Conservation (phyloP, 2,888 invertebrate genomes). For the Folsomia manolachei region DNA sequence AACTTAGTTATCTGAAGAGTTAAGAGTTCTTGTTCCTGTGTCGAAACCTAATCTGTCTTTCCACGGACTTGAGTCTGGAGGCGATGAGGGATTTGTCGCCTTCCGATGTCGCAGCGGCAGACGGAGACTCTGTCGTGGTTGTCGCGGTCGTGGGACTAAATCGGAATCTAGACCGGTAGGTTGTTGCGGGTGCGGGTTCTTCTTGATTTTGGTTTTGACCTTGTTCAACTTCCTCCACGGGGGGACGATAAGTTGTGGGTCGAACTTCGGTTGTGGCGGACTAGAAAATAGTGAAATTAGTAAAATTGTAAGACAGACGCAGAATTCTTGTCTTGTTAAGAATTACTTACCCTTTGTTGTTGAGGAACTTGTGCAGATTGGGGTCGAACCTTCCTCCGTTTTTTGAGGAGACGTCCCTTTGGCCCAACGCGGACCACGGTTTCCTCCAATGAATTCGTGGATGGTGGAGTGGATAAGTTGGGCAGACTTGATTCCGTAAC, state of each 20-base stretch:
- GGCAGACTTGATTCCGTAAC: too few relatives aligned
- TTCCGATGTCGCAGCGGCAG: not conserved
- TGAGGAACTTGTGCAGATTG: too few relatives aligned
- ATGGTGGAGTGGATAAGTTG: too few relatives aligned
- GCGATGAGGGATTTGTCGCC: not conserved
- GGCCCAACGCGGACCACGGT: not conserved
- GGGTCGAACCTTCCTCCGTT: constrained; percentile 9
- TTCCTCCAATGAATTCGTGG: too few relatives aligned
- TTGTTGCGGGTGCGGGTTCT: not conserved
- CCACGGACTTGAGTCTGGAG: not conserved
- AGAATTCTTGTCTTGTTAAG: too few relatives aligned
- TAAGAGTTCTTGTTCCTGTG: constrained; percentile 5
- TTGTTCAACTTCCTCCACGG: not conserved
- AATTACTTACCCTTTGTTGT: not conserved
- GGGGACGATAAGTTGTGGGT: not conserved
- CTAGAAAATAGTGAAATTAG: not conserved
- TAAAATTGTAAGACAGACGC: too few relatives aligned
- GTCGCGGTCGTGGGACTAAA: not conserved
- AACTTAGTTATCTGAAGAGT: too few relatives aligned
- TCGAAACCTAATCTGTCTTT: constrained; percentile 10
- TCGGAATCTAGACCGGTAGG: constrained; percentile 8
- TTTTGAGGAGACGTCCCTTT: constrained; percentile 12
- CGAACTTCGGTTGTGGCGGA: not conserved
- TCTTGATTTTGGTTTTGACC: not conserved
- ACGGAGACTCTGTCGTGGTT: not conserved